Base-by-base conservation (phyloP, 1,140 invertebrate species). In the Copidosoma floridanum region DNA sequence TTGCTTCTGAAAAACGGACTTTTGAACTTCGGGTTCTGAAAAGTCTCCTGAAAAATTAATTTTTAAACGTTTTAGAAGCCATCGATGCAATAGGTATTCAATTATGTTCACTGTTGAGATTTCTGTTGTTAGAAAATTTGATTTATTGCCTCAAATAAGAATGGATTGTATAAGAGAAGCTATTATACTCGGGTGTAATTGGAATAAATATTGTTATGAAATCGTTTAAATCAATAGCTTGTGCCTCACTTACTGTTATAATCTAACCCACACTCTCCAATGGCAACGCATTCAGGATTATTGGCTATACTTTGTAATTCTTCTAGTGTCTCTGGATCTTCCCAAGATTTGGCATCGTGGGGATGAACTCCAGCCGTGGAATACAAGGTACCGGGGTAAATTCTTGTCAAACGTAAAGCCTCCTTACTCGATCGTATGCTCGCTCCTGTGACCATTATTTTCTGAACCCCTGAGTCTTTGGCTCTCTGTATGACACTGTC, bases 311-410 rank as follows among this genome's bases (percentile, higher is more conserved):
- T 83, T 70, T 84, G 82, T 35, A 93, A 77, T 69, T 92, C 89
- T 56, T 84, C 78, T 81, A 88, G 84, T 54, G 85, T 84, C 12
- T 87, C 79, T 61, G 86, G 85, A 68, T 91, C 88, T 50, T 94
- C 90, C 87, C 94, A 97, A 2, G 91, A 91, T 81, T 96, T 97
- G 1, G 95, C 94, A 82, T 97, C 95, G 78, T 97, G 94, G 8
- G 95, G 94, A 82, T 97, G 94, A 59, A 98, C 89, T 64, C 93
- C 94, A 75, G 93, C 93, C 67, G 95, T 95, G 41, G 91, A 95
- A 79, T 96, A 97, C 43, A 97, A 85, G 18, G 88, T 90, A 64
- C 91, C 91, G 46, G 93, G 93, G 81, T 94, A 93, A 69, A 94
- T 88, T 72, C 91, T 85, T 43, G 93, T 93, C 32, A 95, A 80